Percentiles rank a stretch among this genome's conserved stretches.
Conservation (phyloP, 2,888 invertebrate species). For the Melipona beecheii region DNA sequence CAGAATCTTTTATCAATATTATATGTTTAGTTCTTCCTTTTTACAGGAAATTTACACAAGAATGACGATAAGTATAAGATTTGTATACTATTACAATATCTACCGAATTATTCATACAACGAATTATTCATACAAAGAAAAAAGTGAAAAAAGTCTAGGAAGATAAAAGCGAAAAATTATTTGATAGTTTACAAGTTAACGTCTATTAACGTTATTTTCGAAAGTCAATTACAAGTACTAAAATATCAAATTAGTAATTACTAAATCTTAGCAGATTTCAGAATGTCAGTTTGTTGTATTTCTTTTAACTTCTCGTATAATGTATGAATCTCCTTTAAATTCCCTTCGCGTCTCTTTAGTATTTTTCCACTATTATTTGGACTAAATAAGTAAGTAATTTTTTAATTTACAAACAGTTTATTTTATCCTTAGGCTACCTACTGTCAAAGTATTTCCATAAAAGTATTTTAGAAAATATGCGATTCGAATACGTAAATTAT, state of each 20-base stretch:
- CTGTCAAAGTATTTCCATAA: not conserved
- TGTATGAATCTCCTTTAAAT: not conserved
- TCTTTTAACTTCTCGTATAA: not conserved
- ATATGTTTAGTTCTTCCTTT: too few relatives aligned
- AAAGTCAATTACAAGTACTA: too few relatives aligned
- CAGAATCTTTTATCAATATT: too few relatives aligned
- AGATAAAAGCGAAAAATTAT: too few relatives aligned
- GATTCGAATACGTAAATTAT: not conserved
- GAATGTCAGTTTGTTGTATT: not conserved
- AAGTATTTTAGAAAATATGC: not conserved
- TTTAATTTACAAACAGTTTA: not conserved
- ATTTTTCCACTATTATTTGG: not conserved
- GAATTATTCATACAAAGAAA: too few relatives aligned
- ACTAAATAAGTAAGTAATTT: not conserved
- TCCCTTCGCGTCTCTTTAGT: not conserved
- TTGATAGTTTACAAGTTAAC: too few relatives aligned
- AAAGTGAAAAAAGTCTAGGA: too few relatives aligned
- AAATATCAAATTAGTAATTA: not conserved
- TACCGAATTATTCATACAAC: too few relatives aligned
- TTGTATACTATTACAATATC: too few relatives aligned
- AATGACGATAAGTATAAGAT: too few relatives aligned
- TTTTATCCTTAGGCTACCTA: fast-evolving
- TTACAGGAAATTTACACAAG: too few relatives aligned
- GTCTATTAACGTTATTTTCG: too few relatives aligned
- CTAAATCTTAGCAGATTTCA: not conserved